Conservation (phyloP, 2,797 vertebrate species). For the Platyrinchus mystaceus region DNA sequence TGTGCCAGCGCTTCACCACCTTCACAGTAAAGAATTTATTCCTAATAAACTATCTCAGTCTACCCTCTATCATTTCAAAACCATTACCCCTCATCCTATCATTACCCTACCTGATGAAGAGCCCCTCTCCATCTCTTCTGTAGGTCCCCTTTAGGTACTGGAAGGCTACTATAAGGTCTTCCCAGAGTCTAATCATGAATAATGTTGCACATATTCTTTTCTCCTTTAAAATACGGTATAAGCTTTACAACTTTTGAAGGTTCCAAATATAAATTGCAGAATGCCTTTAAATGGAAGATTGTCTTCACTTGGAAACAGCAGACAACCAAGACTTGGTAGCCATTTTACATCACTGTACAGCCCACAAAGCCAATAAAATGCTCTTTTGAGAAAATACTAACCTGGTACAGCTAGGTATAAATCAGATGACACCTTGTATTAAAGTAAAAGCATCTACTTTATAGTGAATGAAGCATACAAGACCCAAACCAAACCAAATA, state of each 20-base stretch:
- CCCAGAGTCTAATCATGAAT: neutral
- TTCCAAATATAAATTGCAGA: neutral
- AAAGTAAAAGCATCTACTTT: neutral
- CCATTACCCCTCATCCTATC: neutral
- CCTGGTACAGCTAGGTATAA: neutral
- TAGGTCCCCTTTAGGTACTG: neutral
- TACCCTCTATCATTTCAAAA: neutral
- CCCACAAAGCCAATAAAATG: neutral
- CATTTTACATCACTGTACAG: neutral
- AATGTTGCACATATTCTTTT: neutral
- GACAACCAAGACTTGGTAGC: neutral
- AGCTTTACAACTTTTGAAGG: neutral
- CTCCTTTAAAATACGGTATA: neutral
- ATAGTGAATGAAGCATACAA: neutral
- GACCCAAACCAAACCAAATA: neutral
- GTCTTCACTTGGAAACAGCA: neutral
- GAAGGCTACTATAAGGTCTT: neutral
- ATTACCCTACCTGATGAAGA: neutral
- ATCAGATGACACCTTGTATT: neutral
- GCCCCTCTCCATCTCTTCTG: neutral
- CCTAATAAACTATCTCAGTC: neutral
- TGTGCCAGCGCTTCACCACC: neutral
- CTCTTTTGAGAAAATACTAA: neutral
- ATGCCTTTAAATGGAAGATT: neutral
- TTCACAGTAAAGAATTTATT: neutral